phyloP scores from a whole-genome alignment of 2,113 vertebrate species.

The Lampris megalopsis region DNA sequence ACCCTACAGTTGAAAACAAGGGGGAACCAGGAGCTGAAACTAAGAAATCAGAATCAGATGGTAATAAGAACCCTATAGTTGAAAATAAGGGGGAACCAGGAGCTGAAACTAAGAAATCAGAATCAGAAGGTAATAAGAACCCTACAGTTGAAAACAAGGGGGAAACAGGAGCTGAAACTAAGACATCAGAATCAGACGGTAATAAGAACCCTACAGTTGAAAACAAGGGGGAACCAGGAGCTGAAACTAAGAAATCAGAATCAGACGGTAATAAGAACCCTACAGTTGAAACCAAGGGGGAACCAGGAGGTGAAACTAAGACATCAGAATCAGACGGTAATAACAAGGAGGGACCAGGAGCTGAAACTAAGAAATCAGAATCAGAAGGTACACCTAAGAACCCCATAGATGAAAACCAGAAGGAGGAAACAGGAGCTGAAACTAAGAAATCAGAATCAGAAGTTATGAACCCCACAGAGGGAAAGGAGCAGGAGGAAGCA shows the following conservation, averaged over 20 bases:
- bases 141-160: too few species aligned
- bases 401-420: background rate
- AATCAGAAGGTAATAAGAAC: background rate
- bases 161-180: background rate
- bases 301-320: background rate
- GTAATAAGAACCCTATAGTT: too few species aligned
- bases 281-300: background rate
- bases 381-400: background rate
- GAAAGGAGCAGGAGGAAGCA: too few species aligned
- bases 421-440: fast-evolving
- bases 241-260: background rate
- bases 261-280: too few species aligned
- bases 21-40: too few species aligned
- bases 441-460: too few species aligned
- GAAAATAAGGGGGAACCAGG: too few species aligned
- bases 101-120: too few species aligned
- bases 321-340: background rate
- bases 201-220: background rate
- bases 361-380: background rate
- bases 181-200: background rate
- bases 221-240: background rate
- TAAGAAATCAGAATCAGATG: too few species aligned
- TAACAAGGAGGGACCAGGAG: too few species aligned
- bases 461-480: too few species aligned
- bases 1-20: too few species aligned